A percentile compares a stretch with the other conserved stretches of the same genome.
Evolutionary conservation across 2,888 invertebrate species (phyloP).

Genomic region (Parnassius apollo): DNA sequence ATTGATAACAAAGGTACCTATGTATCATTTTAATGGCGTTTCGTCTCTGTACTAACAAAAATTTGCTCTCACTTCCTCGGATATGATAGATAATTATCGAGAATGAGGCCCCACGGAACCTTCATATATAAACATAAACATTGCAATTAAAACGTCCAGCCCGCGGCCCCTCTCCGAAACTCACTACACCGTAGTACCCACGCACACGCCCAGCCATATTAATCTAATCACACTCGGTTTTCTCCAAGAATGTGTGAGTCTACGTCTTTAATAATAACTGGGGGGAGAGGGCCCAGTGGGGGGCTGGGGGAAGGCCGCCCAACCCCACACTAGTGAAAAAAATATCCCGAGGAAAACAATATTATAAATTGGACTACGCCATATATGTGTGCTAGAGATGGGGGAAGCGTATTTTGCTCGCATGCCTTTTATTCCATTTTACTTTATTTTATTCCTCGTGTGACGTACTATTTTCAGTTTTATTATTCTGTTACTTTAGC

Average conservation of each 20-base stretch:
- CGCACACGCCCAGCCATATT: slow-evolving; percentile 54
- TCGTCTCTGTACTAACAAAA: too few species aligned
- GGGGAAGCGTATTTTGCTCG: slow-evolving; percentile 58
- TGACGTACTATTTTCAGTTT: slow-evolving; percentile 67
- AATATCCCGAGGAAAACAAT: slow-evolving; percentile 80
- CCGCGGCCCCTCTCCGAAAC: slow-evolving; percentile 2
- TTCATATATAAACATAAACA: not conserved
- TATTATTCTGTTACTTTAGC: slow-evolving; percentile 48
- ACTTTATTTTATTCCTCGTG: slow-evolving; percentile 70
- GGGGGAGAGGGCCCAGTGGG: slow-evolving; percentile 46
- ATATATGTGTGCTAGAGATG: slow-evolving; percentile 50
- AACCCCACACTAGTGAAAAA: slow-evolving; percentile 72
- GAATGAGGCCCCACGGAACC: not conserved
- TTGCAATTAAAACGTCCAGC: slow-evolving; percentile 20
- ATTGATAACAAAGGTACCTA: too few species aligned
- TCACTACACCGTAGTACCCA: slow-evolving; percentile 22
- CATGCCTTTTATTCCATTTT: slow-evolving; percentile 71
- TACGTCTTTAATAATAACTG: slow-evolving; percentile 81
- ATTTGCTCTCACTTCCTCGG: not conserved
- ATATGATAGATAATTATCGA: not conserved
- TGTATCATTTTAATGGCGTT: too few species aligned
- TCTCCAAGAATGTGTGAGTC: slow-evolving; percentile 77
- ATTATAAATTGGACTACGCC: slow-evolving; percentile 75
- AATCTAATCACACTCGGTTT: slow-evolving; percentile 78
- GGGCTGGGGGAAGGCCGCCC: slow-evolving; percentile 31